Evolutionary conservation across 64 coral and sea anemone genomes (phyloP), one percentile per base, ranked within the genome.

Genomic region (Porites australiensis): DNA sequence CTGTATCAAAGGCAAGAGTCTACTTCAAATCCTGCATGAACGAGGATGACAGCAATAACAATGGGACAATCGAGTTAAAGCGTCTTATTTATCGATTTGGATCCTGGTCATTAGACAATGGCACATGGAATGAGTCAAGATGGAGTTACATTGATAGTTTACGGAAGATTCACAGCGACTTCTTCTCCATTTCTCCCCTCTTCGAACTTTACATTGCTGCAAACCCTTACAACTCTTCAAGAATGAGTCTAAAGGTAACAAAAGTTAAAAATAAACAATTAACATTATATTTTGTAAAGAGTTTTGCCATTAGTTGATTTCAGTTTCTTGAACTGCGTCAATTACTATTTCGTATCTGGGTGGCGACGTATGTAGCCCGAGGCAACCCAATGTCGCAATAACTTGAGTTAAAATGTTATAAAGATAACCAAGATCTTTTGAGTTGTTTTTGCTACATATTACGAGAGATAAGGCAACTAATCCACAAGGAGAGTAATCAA

Each of bases 11-110:
- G 52, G 20, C 75, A 2, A 93, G 58, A 22, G 43, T 45, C 19
- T 93, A 93, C 51, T 93, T 67, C 50, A 45, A 61, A 5, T 93
- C 91, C 8, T 93, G 91, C 50, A 93, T 93, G 72, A 67, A 86
- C 23, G 91, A 93, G 58, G 75, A 93, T 4, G 66, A 45, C 8
- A 72, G 46, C 13, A 49, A 87, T 49, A 66, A 64, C 22, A 65
- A 73, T 18, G 20, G 59, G 18, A 14, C 61, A 4, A 20, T 68
- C 18, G 82, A 87, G 49, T 59, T 93, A 21, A n/a, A 77, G 77
- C 8, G 9, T 3, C 20, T 93, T 53, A 74, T 87, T 22, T 21
- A 15, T 2, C 23, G n/a, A 5, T 19, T 79, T 14, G 83, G 91
- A 11, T 54, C 57, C 0, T 93, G 91, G 91, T 74, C 91, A 8